These are phyloP conservation scores for Colletes latitarsis DNA, from an alignment of 1,140 invertebrate genomes.

Conservation along the genomic window DNA sequence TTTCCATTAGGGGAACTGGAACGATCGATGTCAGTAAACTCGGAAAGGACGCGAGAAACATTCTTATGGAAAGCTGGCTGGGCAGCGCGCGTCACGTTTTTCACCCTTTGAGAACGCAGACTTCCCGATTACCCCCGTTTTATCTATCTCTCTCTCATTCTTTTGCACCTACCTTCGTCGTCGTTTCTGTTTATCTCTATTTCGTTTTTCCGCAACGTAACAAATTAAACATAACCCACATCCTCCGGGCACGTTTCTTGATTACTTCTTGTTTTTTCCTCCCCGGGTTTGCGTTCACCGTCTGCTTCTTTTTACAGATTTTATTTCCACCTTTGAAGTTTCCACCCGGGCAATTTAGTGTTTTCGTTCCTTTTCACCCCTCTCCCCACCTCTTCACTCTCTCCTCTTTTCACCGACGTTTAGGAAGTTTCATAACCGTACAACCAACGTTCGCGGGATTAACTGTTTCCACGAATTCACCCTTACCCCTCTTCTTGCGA, in stretches of 20 bases:
- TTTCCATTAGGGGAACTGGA: constrained; percentile 21
- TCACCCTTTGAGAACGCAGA: constrained; percentile 52
- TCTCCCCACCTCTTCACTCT: constrained; percentile 7
- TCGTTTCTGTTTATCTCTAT: constrained; percentile 36
- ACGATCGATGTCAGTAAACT: constrained; percentile 7
- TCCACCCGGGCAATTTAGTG: constrained; percentile 49
- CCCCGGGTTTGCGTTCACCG: constrained; percentile 52
- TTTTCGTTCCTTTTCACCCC: constrained; percentile 12
- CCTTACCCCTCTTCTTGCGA: constrained; percentile 22
- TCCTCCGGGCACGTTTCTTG: constrained; percentile 64
- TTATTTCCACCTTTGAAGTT: constrained; percentile 56
- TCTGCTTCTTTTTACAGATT: constrained; percentile 65
- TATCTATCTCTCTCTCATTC: constrained; percentile 45
- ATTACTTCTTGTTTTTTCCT: constrained; percentile 65
- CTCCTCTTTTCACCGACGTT: constrained; percentile 50
- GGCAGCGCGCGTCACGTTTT: constrained; percentile 43
- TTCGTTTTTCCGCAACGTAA: constrained; percentile 60
- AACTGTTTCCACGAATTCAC: constrained; percentile 48
- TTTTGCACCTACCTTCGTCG: not conserved
- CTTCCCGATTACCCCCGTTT: constrained; percentile 57
- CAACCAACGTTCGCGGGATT: constrained; percentile 31
- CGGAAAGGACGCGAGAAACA: constrained; percentile 41
- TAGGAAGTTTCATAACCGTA: constrained; percentile 56
- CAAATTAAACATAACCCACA: constrained; percentile 68
- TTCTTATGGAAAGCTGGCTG: constrained; percentile 51